Conservation (phyloP, 2,888 invertebrate genomes). For the Oscheius sp. region DNA sequence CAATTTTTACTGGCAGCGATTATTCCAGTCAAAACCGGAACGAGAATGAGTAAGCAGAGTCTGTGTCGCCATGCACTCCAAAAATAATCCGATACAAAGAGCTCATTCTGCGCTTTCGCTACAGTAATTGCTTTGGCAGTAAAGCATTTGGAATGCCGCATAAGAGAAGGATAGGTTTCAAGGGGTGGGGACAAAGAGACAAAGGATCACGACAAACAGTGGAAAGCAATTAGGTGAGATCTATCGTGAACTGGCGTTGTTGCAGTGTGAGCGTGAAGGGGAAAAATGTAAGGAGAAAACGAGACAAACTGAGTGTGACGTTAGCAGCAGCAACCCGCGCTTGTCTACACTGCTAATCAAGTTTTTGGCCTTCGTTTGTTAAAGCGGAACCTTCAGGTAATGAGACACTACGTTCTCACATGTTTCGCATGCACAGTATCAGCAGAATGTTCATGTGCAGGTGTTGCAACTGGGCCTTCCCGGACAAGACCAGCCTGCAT, state of each 20-base stretch:
- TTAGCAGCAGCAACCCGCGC: conserved; percentile 2
- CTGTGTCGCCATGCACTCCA: conserved; percentile 15
- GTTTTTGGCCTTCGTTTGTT: too few relatives aligned
- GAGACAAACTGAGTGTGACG: conserved; percentile 7
- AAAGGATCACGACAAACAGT: conserved; percentile 19
- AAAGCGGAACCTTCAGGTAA: conserved; percentile 59
- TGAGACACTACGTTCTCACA: conserved; percentile 72
- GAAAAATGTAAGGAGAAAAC: background rate
- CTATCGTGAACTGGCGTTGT: too few relatives aligned
- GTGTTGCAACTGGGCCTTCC: conserved; percentile 73
- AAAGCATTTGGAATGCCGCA: conserved; percentile 22
- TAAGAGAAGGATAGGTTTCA: background rate
- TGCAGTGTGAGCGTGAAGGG: too few relatives aligned
- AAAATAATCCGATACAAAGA: conserved; percentile 38
- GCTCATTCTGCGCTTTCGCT: conserved; percentile 35
- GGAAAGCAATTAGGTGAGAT: background rate
- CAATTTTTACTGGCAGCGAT: conserved; percentile 29
- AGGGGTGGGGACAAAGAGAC: conserved; percentile 16
- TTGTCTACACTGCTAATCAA: conserved; percentile 14
- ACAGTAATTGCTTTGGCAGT: conserved; percentile 33
- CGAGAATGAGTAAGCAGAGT: conserved; percentile 23
- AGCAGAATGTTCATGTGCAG: conserved; percentile 73
- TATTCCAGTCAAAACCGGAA: conserved; percentile 31
- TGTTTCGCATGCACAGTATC: conserved; percentile 72
- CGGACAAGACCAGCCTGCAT: conserved; percentile 70